Base-by-base conservation (phyloP, 2,113 vertebrate species). In the Octodon degus region DNA sequence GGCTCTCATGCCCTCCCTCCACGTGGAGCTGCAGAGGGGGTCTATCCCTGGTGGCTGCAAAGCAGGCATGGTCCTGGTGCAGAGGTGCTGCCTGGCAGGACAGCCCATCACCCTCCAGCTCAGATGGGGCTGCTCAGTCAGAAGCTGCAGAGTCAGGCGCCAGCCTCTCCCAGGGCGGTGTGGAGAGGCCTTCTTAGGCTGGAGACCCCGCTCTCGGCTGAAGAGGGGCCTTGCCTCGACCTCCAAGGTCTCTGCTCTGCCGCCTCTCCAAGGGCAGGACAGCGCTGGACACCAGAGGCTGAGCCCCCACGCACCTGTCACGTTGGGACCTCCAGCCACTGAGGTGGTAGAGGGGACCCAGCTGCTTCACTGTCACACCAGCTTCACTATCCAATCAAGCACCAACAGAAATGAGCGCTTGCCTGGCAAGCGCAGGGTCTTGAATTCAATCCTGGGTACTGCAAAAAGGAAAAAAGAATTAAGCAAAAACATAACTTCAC, bases 301-400 rank as follows among this genome's bases (percentile, higher is more conserved):
- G 10, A 27, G 72, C 37, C 72, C 32, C 7, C 74, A 47, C 3
- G 25, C 8, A 12, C 50, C 7, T 12, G 2, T 16, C 37, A 34
- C 0, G 10, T 2, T 11, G 62, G 2, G 9, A 10, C 11, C 2
- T 1, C 13, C 1, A 60, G 7, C 6, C 17, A 1, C 30, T 1
- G 5, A 30, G 67, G 77, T 37, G 89, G 17, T 16, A 8, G n/a
- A 11, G 3, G 12, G 1, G 16, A 2, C 37, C 19, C 79, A 10
- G 20, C 22, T 79, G 8, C 3, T 34, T 70, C 65, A 11, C 34
- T 7, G 20, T 67, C 14, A 25, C 60, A 25, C 8, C 85, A 60
- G 25, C 32, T 43, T 76, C 13, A 14, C 22, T n/a, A 30, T 34
- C 40, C 68, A 20, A 84, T 16, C 9, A 9, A 60, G 58, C 74